Base-by-base conservation (phyloP, 2,888 invertebrate genomes). In the Odontomyia ornata region DNA sequence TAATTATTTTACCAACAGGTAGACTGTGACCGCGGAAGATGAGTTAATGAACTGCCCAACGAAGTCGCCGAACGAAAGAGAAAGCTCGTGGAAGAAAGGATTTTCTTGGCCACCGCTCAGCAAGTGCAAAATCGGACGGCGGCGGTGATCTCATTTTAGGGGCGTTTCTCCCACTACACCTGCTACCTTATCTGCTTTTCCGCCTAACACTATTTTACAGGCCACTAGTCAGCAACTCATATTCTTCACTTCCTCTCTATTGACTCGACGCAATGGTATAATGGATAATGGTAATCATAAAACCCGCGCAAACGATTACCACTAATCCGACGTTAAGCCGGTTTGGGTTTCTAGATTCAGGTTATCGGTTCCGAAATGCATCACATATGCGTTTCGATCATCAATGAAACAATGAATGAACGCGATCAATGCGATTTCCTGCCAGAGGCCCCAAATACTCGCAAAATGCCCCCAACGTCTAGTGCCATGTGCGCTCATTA, bases 141-240 rank as follows among this genome's bases (percentile, higher is more conserved):
- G 43, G 52, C 65, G 65, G 13, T 69, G 69, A 2, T 47, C 69
- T 69, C 47, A 69, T 69, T 69, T 69, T 27, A n/a, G 69, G 69
- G 23, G n/a, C 25, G 7, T 11, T 46, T 47, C 47, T 69, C 46
- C 23, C 47, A 30, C 47, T 15, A 13, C 52, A n/a, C 15, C 7
- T 4, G 4, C 4, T 18, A 4, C 52, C 18, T 52, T 52, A 52
- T 15, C 18, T 52, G 4, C 3, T 18, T 23, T 21, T 15, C 65
- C 15, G 4, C 30, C 30, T 23, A 11, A 43, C 36, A 3, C 46
- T 65, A 5, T 11, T 69, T 69, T 25, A 43, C 65, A 67, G 65
- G 65, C 43, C 65, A 69, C 47, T 47, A 13, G n/a, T n/a, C n/a
- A n/a, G n/a, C n/a, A n/a, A n/a, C n/a, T n/a, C 36, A 13, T 43